Evolutionary conservation across 2,797 vertebrate species (phyloP).

Genomic region (Linurgus olivaceus): DNA sequence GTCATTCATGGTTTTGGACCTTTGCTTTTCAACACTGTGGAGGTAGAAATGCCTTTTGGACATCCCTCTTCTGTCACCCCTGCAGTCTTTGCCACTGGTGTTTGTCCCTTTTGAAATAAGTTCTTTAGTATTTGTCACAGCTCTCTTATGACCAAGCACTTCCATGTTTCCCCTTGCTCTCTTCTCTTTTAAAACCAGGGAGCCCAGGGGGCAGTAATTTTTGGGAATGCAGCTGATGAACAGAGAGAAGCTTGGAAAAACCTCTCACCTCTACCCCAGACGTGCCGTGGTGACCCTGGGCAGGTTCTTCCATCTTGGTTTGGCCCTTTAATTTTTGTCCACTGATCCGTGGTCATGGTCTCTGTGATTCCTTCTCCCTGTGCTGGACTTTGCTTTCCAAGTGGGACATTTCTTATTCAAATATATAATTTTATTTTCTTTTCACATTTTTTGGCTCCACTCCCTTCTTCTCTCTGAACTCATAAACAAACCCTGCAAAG

Average conservation of each 20-base stretch:
- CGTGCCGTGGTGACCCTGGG: background rate
- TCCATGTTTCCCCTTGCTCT: background rate
- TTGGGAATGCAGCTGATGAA: background rate
- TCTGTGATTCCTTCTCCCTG: background rate
- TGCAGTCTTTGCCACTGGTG: background rate
- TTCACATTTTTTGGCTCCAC: background rate
- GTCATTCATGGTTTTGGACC: background rate
- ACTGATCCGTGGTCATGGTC: fast-evolving
- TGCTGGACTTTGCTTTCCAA: background rate
- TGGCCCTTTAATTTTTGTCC: background rate
- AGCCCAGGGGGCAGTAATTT: background rate
- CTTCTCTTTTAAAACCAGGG: background rate
- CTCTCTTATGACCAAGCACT: background rate
- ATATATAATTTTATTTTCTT: background rate
- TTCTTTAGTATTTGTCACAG: background rate
- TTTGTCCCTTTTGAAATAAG: background rate
- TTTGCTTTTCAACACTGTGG: background rate
- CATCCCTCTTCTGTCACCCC: background rate
- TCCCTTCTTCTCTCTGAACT: background rate
- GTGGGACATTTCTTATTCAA: background rate
- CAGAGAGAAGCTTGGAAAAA: background rate
- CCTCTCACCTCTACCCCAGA: background rate
- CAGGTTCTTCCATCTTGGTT: background rate
- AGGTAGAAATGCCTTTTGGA: background rate
- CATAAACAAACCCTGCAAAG: background rate